Evolutionary conservation across 2,113 vertebrate species (phyloP), one percentile per base, ranked within the genome.

Genomic region (Noturus placidus): DNA sequence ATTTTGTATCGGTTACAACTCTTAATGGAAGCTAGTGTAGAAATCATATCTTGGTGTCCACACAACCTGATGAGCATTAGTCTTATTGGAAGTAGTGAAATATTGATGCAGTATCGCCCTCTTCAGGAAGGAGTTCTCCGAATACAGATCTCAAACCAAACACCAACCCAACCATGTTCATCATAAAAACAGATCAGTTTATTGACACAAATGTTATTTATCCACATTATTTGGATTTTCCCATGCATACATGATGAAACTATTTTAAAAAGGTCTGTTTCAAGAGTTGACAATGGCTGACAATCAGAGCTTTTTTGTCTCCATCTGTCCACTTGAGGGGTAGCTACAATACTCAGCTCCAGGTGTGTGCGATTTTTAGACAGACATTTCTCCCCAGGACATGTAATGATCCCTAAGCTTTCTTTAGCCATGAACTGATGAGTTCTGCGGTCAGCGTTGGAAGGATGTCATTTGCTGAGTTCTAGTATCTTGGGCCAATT

Each of bases 141-240:
- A 61, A 38, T 10, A 38, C 27, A 65, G 22, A 82, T 27, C 56
- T 63, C 46, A 50, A 50, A 50, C 46, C 46, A 50, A 46, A 46
- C 42, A 46, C 42, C 42, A 65, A 65, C 13, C 46, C 76, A 54
- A 19, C 42, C 25, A 78, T 0, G 4, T 33, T 54, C 19, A 15
- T 11, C 35, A 61, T 14, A 61, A 61, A 59, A 82, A 35, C n/a
- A 33, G 30, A 33, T 22, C n/a, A 5, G 8, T 59, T 33, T 57
- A 80, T 80, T 80, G 46, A 78, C 13, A 52, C 22, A 15, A 77
- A 77, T 25, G 46, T n/a, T 52, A 78, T 78, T 78, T 78, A 78
- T 77, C n/a, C 5, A 27, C 8, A 11, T 10, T 0, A 54, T 54
- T 50, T 30, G 4, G 7, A 79, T 79, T 52, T 30, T 3, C 6